Percentiles rank a stretch among this genome's conserved stretches.
phyloP scores from a whole-genome alignment of 2,797 vertebrate species.

The Ceyx erithaca region DNA sequence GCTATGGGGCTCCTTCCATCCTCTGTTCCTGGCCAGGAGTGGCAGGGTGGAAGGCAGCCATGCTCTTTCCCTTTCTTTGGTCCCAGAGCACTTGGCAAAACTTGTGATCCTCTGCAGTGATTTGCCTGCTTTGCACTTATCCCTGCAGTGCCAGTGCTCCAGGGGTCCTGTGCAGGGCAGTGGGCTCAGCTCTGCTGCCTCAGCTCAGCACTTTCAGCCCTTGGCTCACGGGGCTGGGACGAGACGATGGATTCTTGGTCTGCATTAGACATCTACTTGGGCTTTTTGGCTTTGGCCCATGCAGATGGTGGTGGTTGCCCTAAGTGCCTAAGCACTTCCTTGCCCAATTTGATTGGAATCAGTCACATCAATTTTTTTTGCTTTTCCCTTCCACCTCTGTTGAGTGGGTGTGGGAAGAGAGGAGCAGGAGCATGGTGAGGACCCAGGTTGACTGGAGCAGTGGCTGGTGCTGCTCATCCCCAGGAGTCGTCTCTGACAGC shows the following conservation, averaged over 20 bases:
- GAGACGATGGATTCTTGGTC: not conserved
- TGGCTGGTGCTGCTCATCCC: not conserved
- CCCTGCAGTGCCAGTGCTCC: not conserved
- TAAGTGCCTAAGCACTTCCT: not conserved
- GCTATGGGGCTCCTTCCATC: not conserved
- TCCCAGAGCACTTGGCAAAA: not conserved
- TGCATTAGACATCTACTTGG: not conserved
- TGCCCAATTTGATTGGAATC: not conserved
- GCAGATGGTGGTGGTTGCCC: not conserved
- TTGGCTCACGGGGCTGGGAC: not conserved
- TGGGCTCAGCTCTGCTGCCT: not conserved
- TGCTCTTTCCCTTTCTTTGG: not conserved
- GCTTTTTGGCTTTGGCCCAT: not conserved
- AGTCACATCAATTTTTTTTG: not conserved
- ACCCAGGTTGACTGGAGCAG: not conserved
- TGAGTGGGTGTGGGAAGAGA: not conserved
- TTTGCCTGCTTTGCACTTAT: not conserved
- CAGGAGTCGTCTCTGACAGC: not conserved
- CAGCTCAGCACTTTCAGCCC: accelerated
- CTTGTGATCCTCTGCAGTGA: not conserved
- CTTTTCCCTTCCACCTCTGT: not conserved
- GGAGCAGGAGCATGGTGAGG: not conserved
- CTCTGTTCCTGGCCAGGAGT: not conserved
- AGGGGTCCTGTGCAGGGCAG: not conserved
- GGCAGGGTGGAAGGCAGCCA: not conserved